A percentile compares a stretch with the other conserved stretches of the same genome.
These are phyloP conservation scores for Oconnorella tubifera DNA, from an alignment of 2,888 invertebrate genomes.

Conservation along the genomic window DNA sequence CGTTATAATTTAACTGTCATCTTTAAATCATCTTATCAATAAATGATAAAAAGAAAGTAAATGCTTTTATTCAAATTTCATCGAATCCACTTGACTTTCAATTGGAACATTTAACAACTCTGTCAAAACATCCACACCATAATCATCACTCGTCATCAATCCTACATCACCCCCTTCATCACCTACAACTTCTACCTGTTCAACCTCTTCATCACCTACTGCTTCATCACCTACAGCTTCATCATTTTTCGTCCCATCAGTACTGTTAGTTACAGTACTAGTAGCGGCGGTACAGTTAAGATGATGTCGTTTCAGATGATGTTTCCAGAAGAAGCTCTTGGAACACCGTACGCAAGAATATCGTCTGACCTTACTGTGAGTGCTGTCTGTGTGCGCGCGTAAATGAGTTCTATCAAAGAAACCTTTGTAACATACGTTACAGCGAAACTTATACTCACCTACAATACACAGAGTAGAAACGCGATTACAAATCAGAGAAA, in stretches of 20 bases:
- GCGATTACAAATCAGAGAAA: background rate
- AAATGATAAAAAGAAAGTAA: too few species aligned
- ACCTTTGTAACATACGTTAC: conserved; percentile 29
- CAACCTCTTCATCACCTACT: background rate
- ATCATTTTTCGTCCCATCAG: background rate
- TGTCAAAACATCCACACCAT: background rate
- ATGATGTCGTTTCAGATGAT: conserved; percentile 35
- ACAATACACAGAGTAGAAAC: background rate
- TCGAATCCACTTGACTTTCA: too few species aligned
- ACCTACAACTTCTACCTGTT: background rate
- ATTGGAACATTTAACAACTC: background rate
- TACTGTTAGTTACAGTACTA: background rate
- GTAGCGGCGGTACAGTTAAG: conserved; percentile 16
- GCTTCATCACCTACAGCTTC: background rate
- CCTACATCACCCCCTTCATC: background rate
- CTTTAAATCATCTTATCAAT: too few species aligned
- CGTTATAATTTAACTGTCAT: too few species aligned
- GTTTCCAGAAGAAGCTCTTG: conserved; percentile 37
- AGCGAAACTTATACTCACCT: conserved; percentile 30
- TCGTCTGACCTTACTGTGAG: conserved; percentile 34
- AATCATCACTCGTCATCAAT: background rate
- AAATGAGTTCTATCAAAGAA: conserved; percentile 34
- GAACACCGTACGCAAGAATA: conserved; percentile 28
- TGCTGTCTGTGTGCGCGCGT: conserved; percentile 29
- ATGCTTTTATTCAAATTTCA: too few species aligned